Conservation (phyloP, 1,140 invertebrate genomes). For the Bombus waltoni region DNA sequence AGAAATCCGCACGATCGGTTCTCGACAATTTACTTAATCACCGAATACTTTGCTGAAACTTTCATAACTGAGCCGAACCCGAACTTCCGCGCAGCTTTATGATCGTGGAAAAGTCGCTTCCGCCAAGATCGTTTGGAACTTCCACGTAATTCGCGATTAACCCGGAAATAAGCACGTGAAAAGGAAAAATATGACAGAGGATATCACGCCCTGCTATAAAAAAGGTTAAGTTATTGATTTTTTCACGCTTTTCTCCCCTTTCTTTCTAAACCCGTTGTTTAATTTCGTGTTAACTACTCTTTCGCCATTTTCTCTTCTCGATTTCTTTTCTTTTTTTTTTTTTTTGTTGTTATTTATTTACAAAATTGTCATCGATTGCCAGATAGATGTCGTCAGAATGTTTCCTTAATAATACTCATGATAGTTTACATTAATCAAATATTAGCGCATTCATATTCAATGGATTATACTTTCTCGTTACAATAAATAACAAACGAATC, state of each 20-base stretch:
- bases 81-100: constrained; percentile 5
- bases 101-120: background rate
- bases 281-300: background rate
- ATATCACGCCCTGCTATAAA: background rate
- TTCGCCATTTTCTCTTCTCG: background rate
- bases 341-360: background rate
- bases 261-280: background rate
- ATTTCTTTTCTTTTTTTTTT: too few relatives aligned
- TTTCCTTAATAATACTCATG: too few relatives aligned
- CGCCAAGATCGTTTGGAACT: background rate
- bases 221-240: background rate
- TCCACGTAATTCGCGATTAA: constrained; percentile 19
- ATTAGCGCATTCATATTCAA: too few relatives aligned
- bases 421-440: too few relatives aligned
- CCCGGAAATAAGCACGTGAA: background rate
- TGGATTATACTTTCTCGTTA: too few relatives aligned
- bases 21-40: constrained; percentile 29
- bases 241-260: background rate
- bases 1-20: constrained; percentile 8
- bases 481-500: background rate
- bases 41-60: constrained; percentile 9
- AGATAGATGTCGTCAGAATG: background rate
- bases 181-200: background rate
- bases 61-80: constrained; percentile 24
- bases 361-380: background rate